Conservation (phyloP, 2,113 vertebrate species). For the Excalfactoria chinensis region DNA sequence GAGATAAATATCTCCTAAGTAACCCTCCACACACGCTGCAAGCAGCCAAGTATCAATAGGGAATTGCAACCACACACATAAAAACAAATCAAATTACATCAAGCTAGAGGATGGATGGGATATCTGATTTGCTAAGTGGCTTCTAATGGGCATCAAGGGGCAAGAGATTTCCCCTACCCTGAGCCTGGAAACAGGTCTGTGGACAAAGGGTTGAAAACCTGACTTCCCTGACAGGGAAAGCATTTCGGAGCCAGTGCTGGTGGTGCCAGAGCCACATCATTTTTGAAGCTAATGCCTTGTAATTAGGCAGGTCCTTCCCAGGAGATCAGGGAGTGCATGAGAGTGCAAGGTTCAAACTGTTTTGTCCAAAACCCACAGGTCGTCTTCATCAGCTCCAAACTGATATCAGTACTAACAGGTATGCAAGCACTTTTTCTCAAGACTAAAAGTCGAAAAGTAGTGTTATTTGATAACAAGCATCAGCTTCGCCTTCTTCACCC, state of each 20-base stretch:
- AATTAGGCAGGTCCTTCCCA: background rate
- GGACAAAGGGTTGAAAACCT: background rate
- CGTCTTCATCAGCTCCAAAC: background rate
- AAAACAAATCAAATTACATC: background rate
- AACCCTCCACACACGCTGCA: background rate
- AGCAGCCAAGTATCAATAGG: background rate
- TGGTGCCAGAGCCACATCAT: background rate
- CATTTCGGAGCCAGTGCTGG: background rate
- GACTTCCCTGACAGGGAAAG: background rate
- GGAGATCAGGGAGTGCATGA: background rate
- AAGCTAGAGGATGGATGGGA: background rate
- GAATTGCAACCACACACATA: background rate
- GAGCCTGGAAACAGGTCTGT: background rate
- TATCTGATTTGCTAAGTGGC: background rate
- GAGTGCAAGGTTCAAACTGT: background rate
- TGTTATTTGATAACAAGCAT: background rate
- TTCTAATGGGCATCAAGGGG: background rate
- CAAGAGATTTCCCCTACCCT: background rate
- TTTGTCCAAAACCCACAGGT: background rate
- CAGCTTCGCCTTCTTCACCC: background rate
- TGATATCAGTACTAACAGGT: background rate
- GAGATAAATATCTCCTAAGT: background rate
- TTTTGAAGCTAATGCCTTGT: background rate
- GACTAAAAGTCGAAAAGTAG: background rate
- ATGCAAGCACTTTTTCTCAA: background rate